Conservation (phyloP, 2,888 invertebrate species). For the Himalopsyche kuldschensis region DNA sequence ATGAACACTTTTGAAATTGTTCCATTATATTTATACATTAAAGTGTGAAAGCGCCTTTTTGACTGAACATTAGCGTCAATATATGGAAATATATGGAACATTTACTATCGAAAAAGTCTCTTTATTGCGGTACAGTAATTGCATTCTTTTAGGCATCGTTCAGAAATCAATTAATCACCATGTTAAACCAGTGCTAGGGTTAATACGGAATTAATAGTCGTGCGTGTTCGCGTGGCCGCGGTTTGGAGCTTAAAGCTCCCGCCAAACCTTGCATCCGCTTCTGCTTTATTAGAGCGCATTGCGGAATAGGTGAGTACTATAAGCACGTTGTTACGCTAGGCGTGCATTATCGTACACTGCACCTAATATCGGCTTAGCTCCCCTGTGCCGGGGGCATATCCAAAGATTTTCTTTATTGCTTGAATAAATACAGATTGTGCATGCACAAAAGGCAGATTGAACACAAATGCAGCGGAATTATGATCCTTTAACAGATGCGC, state of each 20-base stretch:
- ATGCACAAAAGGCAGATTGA: neutral
- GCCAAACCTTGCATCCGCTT: conserved; percentile 11
- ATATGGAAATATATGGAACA: no score
- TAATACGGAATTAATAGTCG: neutral
- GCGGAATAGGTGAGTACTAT: conserved; percentile 21
- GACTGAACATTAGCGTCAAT: no score
- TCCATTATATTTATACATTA: no score
- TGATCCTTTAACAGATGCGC: neutral
- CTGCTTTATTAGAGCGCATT: conserved; percentile 35
- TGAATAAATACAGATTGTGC: neutral
- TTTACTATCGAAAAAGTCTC: no score
- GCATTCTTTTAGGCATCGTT: neutral
- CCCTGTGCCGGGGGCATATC: neutral
- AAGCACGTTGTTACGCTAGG: conserved; percentile 11
- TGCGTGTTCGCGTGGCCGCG: conserved; percentile 23
- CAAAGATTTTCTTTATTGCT: neutral
- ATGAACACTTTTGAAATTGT: no score
- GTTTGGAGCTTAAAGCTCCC: conserved; percentile 11
- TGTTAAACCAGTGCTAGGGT: neutral
- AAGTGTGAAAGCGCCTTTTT: no score
- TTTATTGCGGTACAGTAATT: no score
- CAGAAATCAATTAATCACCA: neutral
- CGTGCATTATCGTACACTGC: neutral
- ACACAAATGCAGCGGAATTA: neutral
- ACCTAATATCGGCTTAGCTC: neutral